Base-by-base conservation (phyloP, 2,888 invertebrate genomes). In the Tridacna gigas region DNA sequence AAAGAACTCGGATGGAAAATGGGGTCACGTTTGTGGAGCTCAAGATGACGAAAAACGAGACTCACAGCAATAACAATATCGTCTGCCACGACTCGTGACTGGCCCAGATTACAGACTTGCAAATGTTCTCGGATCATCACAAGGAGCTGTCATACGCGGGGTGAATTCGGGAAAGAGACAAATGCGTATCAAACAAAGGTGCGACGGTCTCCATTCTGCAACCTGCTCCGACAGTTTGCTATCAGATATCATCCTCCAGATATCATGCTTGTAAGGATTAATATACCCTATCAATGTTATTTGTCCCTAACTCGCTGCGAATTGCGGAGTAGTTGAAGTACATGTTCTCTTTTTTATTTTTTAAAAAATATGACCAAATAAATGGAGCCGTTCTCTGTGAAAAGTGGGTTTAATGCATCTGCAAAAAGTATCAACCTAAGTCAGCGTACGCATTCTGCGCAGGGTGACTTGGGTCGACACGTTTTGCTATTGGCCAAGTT, bases 1-100 rank as follows among this genome's bases (percentile, higher is more conserved):
- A 77, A 11, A 48, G 82, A n/a, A 79, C 85, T 25, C 74, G 85
- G 37, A 80, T 80, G 60, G 84, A 86, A 63, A 85, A 79, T 80
- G 86, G 87, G 3, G 82, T 87, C 20, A 81, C 87, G 2, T 80
- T 89, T 26, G 85, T 87, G 9, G 88, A 85, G n/a, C 69, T 80
- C 22, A 76, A 71, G 20, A 26, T 88, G 63, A 83, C 80, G 4
- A 83, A 83, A 71, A 75, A 88, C 18, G 89, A 89, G 67, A 87
- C 89, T 7, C 84, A 88, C 66, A 88, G 89, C 75, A 90, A 89
- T 61, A 89, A 88, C 61, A 89, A 89, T 69, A 26, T 61, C 12
- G 28, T 75, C 0, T 63, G 71, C 51, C 48, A 69, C 25, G 28
- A 71, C 25, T 71, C 48, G 25, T 71, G 71, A 71, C 71, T 15